phyloP scores from a whole-genome alignment of 2,113 vertebrate species.

The Urocolius indicus region DNA sequence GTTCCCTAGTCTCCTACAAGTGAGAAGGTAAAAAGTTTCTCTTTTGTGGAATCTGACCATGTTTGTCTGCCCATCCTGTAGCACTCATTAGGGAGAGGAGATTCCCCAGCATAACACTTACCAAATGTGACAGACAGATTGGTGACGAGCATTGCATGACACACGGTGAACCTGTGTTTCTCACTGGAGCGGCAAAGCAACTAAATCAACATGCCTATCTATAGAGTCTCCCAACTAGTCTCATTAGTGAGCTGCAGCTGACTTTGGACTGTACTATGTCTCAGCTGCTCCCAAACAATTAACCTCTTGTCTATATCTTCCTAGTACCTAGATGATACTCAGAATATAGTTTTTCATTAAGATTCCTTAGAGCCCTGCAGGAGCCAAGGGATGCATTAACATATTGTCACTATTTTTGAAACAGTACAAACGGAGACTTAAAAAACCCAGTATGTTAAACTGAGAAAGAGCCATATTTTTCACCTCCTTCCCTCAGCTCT shows the following conservation, averaged over 20 bases:
- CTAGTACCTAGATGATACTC: background rate
- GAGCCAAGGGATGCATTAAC: background rate
- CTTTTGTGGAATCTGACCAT: background rate
- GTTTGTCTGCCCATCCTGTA: background rate
- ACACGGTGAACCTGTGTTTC: constrained; percentile 42
- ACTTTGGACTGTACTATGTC: background rate
- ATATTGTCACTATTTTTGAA: fast-evolving
- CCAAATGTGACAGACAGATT: background rate
- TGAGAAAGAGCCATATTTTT: background rate
- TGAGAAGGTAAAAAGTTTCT: background rate
- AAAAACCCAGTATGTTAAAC: background rate
- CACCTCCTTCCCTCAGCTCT: background rate
- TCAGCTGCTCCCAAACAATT: background rate
- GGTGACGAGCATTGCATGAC: background rate
- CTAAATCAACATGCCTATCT: constrained; percentile 24
- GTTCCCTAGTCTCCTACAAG: background rate
- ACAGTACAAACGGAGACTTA: background rate
- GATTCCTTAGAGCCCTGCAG: background rate
- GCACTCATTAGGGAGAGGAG: constrained; percentile 24
- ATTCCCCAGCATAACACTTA: background rate
- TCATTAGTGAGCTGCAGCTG: background rate
- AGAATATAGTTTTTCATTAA: background rate
- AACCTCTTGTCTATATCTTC: background rate
- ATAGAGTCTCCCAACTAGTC: constrained; percentile 5
- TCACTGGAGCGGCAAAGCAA: constrained; percentile 4